Conservation (phyloP, 1,140 invertebrate genomes). For the Uloborus diversus region DNA sequence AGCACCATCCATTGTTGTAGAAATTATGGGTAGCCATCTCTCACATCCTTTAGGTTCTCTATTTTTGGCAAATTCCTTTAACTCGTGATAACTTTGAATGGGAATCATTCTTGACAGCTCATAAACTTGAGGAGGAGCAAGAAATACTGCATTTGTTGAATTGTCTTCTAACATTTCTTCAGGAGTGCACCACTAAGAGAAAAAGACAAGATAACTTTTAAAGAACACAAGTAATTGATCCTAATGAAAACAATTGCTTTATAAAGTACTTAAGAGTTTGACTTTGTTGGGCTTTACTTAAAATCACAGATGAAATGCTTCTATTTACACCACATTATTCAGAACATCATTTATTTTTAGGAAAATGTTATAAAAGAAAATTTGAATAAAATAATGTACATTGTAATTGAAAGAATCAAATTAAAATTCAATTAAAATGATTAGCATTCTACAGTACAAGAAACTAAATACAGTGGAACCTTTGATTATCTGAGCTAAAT, state of each 20-base stretch:
- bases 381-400: no score
- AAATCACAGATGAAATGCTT: no score
- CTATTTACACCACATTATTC: no score
- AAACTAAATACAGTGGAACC: no score
- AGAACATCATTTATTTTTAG: no score
- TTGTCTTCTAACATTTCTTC: slow-evolving; percentile 63
- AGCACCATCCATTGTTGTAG: slow-evolving; percentile 64
- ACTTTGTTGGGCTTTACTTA: no score
- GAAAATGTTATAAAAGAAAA: no score
- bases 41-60: slow-evolving; percentile 62
- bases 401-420: no score
- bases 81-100: slow-evolving; percentile 61
- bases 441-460: no score
- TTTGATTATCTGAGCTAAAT: no score
- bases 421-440: no score
- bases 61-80: slow-evolving; percentile 62
- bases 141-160: slow-evolving; percentile 58
- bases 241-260: background rate
- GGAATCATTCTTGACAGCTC: slow-evolving; percentile 65
- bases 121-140: slow-evolving; percentile 69
- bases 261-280: no score
- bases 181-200: slow-evolving; percentile 66
- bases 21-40: slow-evolving; percentile 65
- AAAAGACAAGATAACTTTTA: background rate
- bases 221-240: background rate